Conservation (phyloP, 2,113 vertebrate species). For the Tachysurus fulvidraco region DNA sequence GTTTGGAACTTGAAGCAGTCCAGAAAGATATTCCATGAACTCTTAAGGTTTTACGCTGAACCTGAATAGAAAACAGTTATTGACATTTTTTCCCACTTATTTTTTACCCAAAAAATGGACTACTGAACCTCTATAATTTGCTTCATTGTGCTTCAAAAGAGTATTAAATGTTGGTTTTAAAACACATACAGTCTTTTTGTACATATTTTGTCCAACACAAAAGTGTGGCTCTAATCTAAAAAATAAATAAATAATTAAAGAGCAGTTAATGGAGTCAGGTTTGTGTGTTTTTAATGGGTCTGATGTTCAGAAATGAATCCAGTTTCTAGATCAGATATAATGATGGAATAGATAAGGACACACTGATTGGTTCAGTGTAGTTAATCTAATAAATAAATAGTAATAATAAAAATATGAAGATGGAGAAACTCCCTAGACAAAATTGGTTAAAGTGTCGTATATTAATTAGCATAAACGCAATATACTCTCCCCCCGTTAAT, state of each 20-base stretch:
- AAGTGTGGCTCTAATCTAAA: slow-evolving; percentile 52
- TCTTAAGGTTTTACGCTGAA: slow-evolving; percentile 57
- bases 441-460: not conserved
- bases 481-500: not conserved
- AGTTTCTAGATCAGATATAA: not conserved
- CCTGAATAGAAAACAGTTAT: slow-evolving; percentile 40
- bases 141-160: slow-evolving; percentile 64
- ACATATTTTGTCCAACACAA: slow-evolving; percentile 60
- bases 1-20: slow-evolving; percentile 68
- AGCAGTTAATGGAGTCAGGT: slow-evolving; percentile 35
- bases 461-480: not conserved
- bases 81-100: slow-evolving; percentile 53
- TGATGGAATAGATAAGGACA: not conserved
- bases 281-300: slow-evolving; percentile 17
- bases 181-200: slow-evolving; percentile 60
- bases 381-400: not conserved
- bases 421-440: not conserved
- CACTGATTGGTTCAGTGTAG: not conserved
- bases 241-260: slow-evolving; percentile 33
- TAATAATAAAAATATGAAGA: not conserved
- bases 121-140: slow-evolving; percentile 59
- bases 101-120: slow-evolving; percentile 68
- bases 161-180: slow-evolving; percentile 65
- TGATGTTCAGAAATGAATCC: not conserved
- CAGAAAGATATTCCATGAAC: slow-evolving; percentile 64